These are phyloP conservation scores for Drosophila mayaguana DNA, from an alignment of 2,888 invertebrate species.

Conservation along the genomic window DNA sequence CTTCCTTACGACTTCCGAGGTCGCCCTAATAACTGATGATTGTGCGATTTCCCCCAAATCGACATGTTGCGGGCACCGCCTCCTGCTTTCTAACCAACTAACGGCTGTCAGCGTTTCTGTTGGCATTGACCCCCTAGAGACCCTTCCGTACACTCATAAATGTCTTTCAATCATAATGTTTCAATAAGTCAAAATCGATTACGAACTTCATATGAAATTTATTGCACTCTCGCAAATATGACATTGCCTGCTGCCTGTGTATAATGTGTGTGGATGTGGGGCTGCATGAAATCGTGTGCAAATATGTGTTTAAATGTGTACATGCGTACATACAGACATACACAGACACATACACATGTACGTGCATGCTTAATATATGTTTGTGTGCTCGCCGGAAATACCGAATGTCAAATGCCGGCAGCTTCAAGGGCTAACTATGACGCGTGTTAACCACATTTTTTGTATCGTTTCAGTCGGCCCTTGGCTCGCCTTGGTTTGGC, in stretches of 20 bases:
- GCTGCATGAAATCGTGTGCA: slow-evolving; percentile 15
- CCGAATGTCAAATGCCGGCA: slow-evolving; percentile 8
- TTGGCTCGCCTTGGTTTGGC: neutral
- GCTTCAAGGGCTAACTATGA: slow-evolving; percentile 25
- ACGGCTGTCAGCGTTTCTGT: slow-evolving; percentile 73
- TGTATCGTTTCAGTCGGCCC: slow-evolving; percentile 45
- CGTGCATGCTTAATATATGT: neutral
- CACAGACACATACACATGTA: neutral
- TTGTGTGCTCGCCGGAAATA: slow-evolving; percentile 6
- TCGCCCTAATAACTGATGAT: slow-evolving; percentile 77
- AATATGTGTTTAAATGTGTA: slow-evolving; percentile 1
- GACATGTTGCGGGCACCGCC: slow-evolving; percentile 48
- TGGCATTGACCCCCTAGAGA: slow-evolving; percentile 81
- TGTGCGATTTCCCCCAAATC: slow-evolving; percentile 70
- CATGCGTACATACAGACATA: neutral
- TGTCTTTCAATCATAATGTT: slow-evolving; percentile 84
- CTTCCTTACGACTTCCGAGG: slow-evolving; percentile 73
- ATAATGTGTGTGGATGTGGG: slow-evolving; percentile 8
- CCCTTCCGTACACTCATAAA: slow-evolving; percentile 81
- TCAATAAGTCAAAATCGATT: slow-evolving; percentile 85
- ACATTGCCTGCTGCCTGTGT: slow-evolving; percentile 57
- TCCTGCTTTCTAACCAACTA: slow-evolving; percentile 2
- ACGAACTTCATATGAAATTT: slow-evolving; percentile 84
- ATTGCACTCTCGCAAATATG: slow-evolving; percentile 83
- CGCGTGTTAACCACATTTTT: slow-evolving; percentile 62